Conservation (phyloP, 2,797 vertebrate genomes). For the Crotalus adamanteus region DNA sequence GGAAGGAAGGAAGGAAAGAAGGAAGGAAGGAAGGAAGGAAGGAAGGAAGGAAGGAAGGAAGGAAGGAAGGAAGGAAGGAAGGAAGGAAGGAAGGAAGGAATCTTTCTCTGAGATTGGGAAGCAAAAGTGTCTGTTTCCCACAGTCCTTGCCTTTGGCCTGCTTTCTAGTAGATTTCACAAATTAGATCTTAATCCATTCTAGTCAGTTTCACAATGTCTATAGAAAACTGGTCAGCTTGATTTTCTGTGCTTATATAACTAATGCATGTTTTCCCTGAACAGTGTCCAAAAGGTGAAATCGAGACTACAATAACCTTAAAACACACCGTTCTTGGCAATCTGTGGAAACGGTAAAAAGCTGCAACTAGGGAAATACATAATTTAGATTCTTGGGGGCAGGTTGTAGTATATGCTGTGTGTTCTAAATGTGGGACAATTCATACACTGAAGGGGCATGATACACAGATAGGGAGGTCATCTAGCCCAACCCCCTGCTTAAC, state of each 20-base stretch:
- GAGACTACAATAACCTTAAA: not conserved
- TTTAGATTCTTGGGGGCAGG: not conserved
- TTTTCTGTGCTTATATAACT: not conserved
- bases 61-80: too few relatives aligned
- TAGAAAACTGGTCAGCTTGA: not conserved
- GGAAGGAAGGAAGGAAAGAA: too few relatives aligned
- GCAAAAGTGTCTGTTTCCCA: not conserved
- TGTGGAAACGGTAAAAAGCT: not conserved
- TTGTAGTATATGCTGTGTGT: not conserved
- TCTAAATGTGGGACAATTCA: not conserved
- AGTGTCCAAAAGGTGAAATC: not conserved
- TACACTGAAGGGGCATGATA: not conserved
- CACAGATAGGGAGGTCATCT: not conserved
- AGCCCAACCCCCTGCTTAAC: not conserved
- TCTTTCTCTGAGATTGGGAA: not conserved
- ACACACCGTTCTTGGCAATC: not conserved
- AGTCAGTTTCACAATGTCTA: not conserved
- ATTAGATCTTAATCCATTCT: not conserved
- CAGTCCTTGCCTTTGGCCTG: not conserved
- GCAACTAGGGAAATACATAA: not conserved
- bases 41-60: too few relatives aligned
- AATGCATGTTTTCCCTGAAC: not conserved
- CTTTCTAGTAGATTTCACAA: not conserved
- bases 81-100: not conserved
- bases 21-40: too few relatives aligned